Conservation (phyloP, 2,797 vertebrate genomes). For the Astyanax mexicanus region DNA sequence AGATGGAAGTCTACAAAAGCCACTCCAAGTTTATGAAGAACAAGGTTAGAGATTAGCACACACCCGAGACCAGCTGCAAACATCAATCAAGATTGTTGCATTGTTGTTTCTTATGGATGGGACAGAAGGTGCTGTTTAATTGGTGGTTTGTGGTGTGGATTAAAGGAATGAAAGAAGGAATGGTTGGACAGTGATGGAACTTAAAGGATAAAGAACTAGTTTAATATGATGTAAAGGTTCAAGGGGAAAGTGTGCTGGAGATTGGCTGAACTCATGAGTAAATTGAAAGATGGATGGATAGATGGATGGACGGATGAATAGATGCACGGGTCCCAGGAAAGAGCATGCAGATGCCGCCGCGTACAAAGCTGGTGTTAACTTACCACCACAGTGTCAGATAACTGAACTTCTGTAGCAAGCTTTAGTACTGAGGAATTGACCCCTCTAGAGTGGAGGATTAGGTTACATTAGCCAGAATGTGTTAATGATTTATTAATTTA, state of each 20-base stretch:
- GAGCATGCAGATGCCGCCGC: slow-evolving; percentile 1
- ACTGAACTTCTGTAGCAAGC: slow-evolving; percentile 27
- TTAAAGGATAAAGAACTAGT: neutral
- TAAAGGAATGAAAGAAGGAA: neutral
- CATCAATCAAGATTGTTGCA: neutral
- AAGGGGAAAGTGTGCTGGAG: neutral
- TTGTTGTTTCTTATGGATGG: neutral
- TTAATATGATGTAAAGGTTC: neutral
- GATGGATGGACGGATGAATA: neutral
- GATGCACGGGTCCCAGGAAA: slow-evolving; percentile 4
- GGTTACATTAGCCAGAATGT: slow-evolving; percentile 36
- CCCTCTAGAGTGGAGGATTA: slow-evolving; percentile 21
- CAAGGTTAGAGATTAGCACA: slow-evolving; percentile 81
- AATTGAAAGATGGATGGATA: neutral
- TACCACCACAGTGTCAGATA: slow-evolving; percentile 39
- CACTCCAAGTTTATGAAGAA: slow-evolving; percentile 99
- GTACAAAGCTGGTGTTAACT: slow-evolving; percentile 27
- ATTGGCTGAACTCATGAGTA: neutral
- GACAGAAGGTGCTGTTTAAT: neutral
- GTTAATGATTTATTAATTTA: slow-evolving; percentile 33
- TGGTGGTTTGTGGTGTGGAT: neutral
- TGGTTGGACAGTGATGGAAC: neutral
- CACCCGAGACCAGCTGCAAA: slow-evolving; percentile 32
- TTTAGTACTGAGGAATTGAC: slow-evolving; percentile 27
- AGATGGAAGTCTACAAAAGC: slow-evolving; percentile 98